Base-by-base conservation (phyloP, 2,113 vertebrate genomes). In the Istiophorus platypterus region DNA sequence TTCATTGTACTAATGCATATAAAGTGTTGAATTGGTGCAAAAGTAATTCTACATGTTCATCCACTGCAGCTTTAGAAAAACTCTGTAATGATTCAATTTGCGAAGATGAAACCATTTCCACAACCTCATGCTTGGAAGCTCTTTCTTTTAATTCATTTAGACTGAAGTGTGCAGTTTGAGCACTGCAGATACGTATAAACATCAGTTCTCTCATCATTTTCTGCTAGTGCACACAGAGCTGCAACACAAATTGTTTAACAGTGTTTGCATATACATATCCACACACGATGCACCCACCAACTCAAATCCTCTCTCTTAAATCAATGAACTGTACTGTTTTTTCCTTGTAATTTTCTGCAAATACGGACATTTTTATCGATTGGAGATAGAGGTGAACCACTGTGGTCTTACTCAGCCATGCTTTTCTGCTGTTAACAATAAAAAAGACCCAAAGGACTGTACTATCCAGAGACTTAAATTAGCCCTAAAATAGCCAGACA, bases 61-160 rank as follows among this genome's bases (percentile, higher is more conserved):
- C 76, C 58, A 34, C 69, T 75, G 66, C 69, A 64, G 61, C 72
- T 66, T 63, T 29, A 63, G 76, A 89, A 82, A 81, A 76, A 10
- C 47, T 66, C 54, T 73, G 64, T 81, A 62, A 82, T 88, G 57
- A 90, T 85, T 87, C 22, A 80, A 71, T 88, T 90, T 87, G 58
- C 63, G 73, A 47, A 82, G 42, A 82, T 76, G 37, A 84, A 89
- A 64, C 72, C 18, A 54, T 82, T 79, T 78, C 66, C 87, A 76
- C 56, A 62, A 37, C 8, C 65, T 84, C 34, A 3, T 65, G 67
- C 80, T 90, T 49, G 1, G 54, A 78, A 41, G 77, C 64, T 84
- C 2, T 24, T 75, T 85, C 75, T 84, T 47, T 62, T 59, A 34
- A 68, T 70, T 56, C 57, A 76, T 63, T 63, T 79, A 26, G 26